Conservation (phyloP, 2,113 vertebrate species). For the Rhadina sibilatrix region DNA sequence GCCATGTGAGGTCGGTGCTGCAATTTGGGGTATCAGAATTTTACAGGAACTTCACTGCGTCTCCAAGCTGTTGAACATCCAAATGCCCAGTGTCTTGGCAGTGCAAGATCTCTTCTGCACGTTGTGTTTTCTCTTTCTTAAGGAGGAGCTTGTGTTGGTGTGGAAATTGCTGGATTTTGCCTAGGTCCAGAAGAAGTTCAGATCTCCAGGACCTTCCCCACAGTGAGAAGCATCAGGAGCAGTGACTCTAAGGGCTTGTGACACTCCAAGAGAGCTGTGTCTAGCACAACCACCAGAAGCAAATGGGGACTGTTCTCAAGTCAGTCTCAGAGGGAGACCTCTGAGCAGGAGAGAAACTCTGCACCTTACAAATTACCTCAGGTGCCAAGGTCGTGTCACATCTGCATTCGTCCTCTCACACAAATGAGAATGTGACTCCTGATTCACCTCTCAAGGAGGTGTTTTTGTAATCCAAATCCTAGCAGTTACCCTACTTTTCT, state of each 20-base stretch:
- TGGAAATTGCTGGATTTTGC: neutral
- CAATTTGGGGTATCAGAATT: neutral
- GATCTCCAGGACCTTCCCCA: neutral
- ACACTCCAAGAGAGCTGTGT: neutral
- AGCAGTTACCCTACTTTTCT: neutral
- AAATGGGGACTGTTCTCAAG: neutral
- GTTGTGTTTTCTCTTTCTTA: neutral
- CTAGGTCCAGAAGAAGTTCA: neutral
- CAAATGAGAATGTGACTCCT: neutral
- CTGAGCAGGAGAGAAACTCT: neutral
- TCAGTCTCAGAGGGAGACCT: neutral
- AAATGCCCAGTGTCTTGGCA: neutral
- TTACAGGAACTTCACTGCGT: neutral
- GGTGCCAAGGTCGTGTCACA: neutral
- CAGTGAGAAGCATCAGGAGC: fast-evolving
- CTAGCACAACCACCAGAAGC: neutral
- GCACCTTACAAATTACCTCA: neutral
- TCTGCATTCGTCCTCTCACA: neutral
- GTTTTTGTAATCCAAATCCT: neutral
- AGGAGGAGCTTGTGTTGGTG: neutral
- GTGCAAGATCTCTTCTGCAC: neutral
- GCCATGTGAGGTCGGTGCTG: fast-evolving
- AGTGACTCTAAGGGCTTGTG: neutral
- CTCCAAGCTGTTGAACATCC: neutral
- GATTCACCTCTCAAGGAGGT: neutral